phyloP scores from a whole-genome alignment of 2,888 invertebrate species.

The Sphecodes monilicornis region DNA sequence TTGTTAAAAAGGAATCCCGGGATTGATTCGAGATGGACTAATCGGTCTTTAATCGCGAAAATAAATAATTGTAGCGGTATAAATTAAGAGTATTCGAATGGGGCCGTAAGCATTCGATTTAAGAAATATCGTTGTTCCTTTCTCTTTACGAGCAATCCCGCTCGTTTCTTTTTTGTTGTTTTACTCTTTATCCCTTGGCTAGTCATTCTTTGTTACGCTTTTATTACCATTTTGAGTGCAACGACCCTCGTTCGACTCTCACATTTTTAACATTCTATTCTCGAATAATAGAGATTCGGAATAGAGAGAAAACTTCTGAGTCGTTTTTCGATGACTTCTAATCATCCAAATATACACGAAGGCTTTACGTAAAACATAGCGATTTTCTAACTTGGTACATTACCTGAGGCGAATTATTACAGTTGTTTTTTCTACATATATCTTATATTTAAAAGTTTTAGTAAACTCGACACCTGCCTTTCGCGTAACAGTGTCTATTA shows the following conservation, averaged over 20 bases:
- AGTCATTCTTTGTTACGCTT: constrained; percentile 48
- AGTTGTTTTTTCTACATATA: neutral
- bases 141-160: neutral
- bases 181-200: constrained; percentile 25
- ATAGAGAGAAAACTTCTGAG: constrained; percentile 34
- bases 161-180: constrained; percentile 5
- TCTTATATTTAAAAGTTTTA: constrained; percentile 5
- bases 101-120: constrained; percentile 48
- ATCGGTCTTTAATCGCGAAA: constrained; percentile 47
- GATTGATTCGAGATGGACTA: constrained; percentile 76
- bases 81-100: constrained; percentile 62
- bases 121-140: constrained; percentile 35
- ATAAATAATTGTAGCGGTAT: constrained; percentile 53
- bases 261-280: constrained; percentile 22
- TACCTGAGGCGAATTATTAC: neutral
- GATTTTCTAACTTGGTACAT: neutral
- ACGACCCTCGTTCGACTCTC: constrained; percentile 43
- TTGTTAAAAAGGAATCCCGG: constrained; percentile 73
- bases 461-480: neutral
- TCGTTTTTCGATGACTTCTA: constrained; percentile 33
- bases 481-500: neutral
- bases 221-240: constrained; percentile 23
- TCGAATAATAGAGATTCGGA: constrained; percentile 24
- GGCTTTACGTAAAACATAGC: neutral
- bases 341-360: neutral